Evolutionary conservation across 2,113 vertebrate species (phyloP).

Genomic region (Paralichthys olivaceus): DNA sequence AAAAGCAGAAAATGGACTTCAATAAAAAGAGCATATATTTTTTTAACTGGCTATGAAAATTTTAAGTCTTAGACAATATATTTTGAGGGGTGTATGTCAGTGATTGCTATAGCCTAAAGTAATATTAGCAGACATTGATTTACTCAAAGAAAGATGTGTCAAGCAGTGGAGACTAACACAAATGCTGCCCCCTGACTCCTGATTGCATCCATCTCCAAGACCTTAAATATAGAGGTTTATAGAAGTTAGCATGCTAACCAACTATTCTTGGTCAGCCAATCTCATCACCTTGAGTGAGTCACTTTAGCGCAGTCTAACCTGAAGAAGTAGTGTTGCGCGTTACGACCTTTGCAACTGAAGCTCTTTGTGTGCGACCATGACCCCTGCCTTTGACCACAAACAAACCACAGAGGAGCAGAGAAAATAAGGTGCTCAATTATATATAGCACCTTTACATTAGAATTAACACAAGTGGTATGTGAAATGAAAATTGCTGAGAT

Average conservation of each 20-base stretch:
- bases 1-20: slow-evolving; percentile 24
- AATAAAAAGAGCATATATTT: slow-evolving; percentile 1
- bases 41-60: slow-evolving; percentile 1
- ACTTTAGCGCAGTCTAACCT: neutral
- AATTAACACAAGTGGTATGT: neutral
- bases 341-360: neutral
- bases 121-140: too few species aligned
- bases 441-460: neutral
- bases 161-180: too few species aligned
- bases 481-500: slow-evolving; percentile 8
- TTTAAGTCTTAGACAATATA: neutral
- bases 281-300: neutral
- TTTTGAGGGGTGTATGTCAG: too few species aligned
- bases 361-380: neutral
- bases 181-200: too few species aligned
- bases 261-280: neutral
- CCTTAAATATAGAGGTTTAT: too few species aligned
- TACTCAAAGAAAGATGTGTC: too few species aligned
- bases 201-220: too few species aligned
- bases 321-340: neutral
- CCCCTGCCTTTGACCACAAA: neutral
- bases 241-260: neutral
- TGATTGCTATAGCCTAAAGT: too few species aligned
- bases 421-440: neutral
- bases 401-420: slow-evolving; percentile 3